A percentile compares a stretch with the other conserved stretches of the same genome.
Evolutionary conservation across 2,888 invertebrate species (phyloP).

Genomic region (Didymodactylos carnosus): DNA sequence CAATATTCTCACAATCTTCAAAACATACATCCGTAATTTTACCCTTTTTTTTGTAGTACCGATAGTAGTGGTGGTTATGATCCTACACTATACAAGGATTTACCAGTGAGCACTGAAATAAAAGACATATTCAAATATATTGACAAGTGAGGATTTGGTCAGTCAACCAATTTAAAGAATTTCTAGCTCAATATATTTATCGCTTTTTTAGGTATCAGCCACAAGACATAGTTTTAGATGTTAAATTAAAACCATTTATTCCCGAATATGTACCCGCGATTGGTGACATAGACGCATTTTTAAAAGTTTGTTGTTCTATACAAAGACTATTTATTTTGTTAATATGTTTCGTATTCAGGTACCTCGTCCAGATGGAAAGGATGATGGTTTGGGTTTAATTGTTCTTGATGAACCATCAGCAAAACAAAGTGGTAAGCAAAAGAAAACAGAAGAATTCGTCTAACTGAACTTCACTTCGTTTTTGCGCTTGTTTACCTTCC

Average conservation of each 20-base stretch:
- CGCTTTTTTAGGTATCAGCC: slow-evolving; percentile 68
- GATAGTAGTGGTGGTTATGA: slow-evolving; percentile 41
- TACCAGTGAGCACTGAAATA: slow-evolving; percentile 60
- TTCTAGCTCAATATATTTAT: neutral
- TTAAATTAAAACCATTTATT: slow-evolving; percentile 73
- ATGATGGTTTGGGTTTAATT: slow-evolving; percentile 48
- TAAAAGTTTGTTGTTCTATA: slow-evolving; percentile 56
- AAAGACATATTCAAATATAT: slow-evolving; percentile 82
- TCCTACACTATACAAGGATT: slow-evolving; percentile 58
- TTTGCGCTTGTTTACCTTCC: no score
- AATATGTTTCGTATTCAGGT: slow-evolving; percentile 24
- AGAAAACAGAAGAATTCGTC: slow-evolving; percentile 74
- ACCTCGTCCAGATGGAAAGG: slow-evolving; percentile 49
- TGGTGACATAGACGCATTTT: slow-evolving; percentile 91
- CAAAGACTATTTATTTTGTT: neutral
- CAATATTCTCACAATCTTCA: no score
- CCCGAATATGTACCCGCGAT: slow-evolving; percentile 93
- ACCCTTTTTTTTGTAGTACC: no score
- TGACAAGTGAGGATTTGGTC: slow-evolving; percentile 44
- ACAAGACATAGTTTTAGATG: slow-evolving; percentile 67
- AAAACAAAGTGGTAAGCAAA: slow-evolving; percentile 83
- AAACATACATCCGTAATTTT: no score
- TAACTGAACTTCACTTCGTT: neutral
- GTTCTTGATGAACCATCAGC: slow-evolving; percentile 85
- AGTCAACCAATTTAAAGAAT: neutral